Base-by-base conservation (phyloP, 1,140 invertebrate species). In the Drosophila auraria region DNA sequence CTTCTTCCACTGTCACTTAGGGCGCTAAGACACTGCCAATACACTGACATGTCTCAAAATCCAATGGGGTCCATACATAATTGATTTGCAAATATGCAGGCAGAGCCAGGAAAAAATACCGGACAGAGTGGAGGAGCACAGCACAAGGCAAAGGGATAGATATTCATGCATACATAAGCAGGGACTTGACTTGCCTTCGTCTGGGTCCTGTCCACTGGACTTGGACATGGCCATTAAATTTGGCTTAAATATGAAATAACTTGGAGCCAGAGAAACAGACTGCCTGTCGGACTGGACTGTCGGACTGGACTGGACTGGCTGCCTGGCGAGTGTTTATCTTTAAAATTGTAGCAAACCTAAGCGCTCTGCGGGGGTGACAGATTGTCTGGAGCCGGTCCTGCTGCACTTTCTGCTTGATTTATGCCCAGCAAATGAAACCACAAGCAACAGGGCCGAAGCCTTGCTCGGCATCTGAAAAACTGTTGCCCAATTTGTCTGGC, bases 361-460 rank as follows among this genome's bases (percentile, higher is more conserved):
- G 57, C 42, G 57, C 62, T 70, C 40, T 33, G 61, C 54, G 63
- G 51, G 60, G 51, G 38, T 56, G 58, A 45, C 76, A 65, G 57
- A 61, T 66, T 66, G 47, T 33, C 49, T 47, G 53, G 56, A 65
- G 47, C n/a, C 17, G 27, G 38, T n/a, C 4, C 56, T 63, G 61
- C 58, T 71, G 78, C 72, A 80, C 61, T 84, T 80, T 83, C 59
- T 57, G 66, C 58, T 80, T 83, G 78, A 83, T 83, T 84, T 83
- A 83, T 83, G 78, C 72, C 78, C 77, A 81, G 65, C 65, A 84
- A 83, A 83, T 81, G 74, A 84, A 72, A 71, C 66, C 69, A 80
- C 78, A 76, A 56, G 51, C 78, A 72, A 64, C 57, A 65, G 62
- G 73, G 50, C 60, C 49, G 45, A 12, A 42, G 44, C 30, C 20